Percentiles rank a stretch among this genome's conserved stretches.
phyloP scores from a whole-genome alignment of 1,140 invertebrate genomes.

The Oscheius sp. region DNA sequence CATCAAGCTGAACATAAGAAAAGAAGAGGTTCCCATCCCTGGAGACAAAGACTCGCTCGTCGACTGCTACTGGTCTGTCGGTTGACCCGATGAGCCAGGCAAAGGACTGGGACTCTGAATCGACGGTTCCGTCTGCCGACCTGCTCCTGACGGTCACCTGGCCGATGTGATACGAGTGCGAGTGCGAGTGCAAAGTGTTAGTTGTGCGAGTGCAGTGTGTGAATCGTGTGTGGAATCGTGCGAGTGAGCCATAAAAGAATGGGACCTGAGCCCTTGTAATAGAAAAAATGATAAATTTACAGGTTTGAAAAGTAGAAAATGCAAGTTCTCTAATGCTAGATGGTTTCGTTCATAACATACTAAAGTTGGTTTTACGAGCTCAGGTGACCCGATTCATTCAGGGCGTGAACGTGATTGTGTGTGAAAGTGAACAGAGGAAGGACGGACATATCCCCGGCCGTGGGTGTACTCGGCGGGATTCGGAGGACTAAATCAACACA shows the following conservation, averaged over 20 bases:
- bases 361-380: too few relatives aligned
- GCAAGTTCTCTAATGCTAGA: too few relatives aligned
- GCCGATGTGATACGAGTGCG: neutral
- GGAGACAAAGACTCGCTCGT: conserved; percentile 28
- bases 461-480: neutral
- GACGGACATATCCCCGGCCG: too few relatives aligned
- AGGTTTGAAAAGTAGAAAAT: too few relatives aligned
- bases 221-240: conserved; percentile 6
- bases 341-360: too few relatives aligned
- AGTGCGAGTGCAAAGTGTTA: neutral
- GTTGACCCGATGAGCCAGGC: conserved; percentile 25
- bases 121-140: neutral
- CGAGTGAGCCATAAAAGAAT: too few relatives aligned
- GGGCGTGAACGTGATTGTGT: too few relatives aligned
- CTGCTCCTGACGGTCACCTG: too few relatives aligned
- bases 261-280: too few relatives aligned
- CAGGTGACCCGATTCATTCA: too few relatives aligned
- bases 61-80: conserved; percentile 19
- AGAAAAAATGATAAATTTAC: too few relatives aligned
- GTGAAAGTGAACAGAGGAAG: conserved; percentile 27
- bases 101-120: conserved; percentile 33
- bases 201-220: neutral
- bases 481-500: conserved; percentile 9
- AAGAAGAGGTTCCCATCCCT: conserved; percentile 36
- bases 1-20: conserved; percentile 16